These are phyloP conservation scores for Loxodonta africana DNA, from an alignment of 2,113 vertebrate species.

Conservation along the genomic window DNA sequence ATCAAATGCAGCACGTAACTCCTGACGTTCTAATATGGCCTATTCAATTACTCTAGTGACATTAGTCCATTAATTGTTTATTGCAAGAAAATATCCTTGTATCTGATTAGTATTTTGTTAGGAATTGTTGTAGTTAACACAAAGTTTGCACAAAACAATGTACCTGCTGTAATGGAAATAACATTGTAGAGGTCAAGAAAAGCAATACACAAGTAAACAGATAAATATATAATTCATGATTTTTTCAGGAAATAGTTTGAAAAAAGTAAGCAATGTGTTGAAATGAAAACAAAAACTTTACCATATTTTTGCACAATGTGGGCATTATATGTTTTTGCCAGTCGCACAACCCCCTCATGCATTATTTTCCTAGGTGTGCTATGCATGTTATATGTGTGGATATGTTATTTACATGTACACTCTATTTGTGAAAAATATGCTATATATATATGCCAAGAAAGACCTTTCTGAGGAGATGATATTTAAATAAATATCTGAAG, in stretches of 20 bases:
- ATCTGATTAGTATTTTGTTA: background rate
- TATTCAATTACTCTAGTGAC: background rate
- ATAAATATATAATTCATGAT: background rate
- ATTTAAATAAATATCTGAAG: background rate
- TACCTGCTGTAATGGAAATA: background rate
- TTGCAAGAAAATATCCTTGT: background rate
- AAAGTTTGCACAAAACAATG: background rate
- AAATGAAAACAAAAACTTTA: background rate
- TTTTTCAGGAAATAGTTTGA: background rate
- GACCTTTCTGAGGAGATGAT: background rate
- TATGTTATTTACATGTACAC: too few species aligned
- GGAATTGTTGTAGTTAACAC: background rate
- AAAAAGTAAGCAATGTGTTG: background rate
- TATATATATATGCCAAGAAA: background rate
- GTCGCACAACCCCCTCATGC: too few species aligned
- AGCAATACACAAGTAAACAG: background rate
- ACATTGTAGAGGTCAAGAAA: background rate
- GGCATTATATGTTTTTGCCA: too few species aligned
- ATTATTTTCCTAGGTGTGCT: too few species aligned
- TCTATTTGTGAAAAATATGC: too few species aligned
- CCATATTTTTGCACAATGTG: background rate
- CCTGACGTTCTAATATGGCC: background rate
- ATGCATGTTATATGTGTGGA: too few species aligned
- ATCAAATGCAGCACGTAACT: background rate
- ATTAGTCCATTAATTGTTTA: background rate